phyloP scores from a whole-genome alignment of 2,113 vertebrate genomes.

The Gadus macrocephalus region DNA sequence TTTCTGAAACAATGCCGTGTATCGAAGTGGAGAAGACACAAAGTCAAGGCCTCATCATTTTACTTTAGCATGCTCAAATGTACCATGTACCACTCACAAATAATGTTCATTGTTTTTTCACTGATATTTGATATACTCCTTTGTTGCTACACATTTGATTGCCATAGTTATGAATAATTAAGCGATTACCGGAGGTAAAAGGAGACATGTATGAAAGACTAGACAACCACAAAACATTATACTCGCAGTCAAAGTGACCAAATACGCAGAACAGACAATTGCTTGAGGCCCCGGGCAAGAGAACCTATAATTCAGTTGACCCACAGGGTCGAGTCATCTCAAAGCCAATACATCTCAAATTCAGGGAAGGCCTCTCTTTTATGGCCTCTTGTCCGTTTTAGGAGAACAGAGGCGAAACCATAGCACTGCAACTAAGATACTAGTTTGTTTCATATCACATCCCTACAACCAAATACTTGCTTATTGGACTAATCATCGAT shows the following conservation, averaged over 20 bases:
- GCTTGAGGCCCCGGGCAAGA: too few relatives aligned
- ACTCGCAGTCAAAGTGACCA: too few relatives aligned
- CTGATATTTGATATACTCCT: neutral
- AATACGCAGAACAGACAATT: too few relatives aligned
- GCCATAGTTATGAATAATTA: neutral
- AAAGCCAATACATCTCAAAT: too few relatives aligned
- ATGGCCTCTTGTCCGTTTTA: too few relatives aligned
- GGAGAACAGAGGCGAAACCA: neutral
- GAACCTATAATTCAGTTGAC: too few relatives aligned
- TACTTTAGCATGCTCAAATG: neutral
- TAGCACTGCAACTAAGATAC: neutral
- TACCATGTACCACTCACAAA: neutral
- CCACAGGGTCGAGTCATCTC: too few relatives aligned
- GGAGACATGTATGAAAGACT: neutral
- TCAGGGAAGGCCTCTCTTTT: neutral
- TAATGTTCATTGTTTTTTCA: neutral
- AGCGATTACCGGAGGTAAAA: neutral
- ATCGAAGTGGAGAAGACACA: conserved; percentile 41
- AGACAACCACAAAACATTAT: too few relatives aligned
- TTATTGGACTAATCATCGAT: too few relatives aligned
- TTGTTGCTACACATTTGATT: neutral
- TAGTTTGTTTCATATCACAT: too few relatives aligned
- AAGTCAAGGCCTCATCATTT: neutral
- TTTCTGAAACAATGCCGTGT: conserved; percentile 57
- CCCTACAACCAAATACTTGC: too few relatives aligned